Evolutionary conservation across 2,113 vertebrate genomes (phyloP).

Genomic region (Bos javanicus): DNA sequence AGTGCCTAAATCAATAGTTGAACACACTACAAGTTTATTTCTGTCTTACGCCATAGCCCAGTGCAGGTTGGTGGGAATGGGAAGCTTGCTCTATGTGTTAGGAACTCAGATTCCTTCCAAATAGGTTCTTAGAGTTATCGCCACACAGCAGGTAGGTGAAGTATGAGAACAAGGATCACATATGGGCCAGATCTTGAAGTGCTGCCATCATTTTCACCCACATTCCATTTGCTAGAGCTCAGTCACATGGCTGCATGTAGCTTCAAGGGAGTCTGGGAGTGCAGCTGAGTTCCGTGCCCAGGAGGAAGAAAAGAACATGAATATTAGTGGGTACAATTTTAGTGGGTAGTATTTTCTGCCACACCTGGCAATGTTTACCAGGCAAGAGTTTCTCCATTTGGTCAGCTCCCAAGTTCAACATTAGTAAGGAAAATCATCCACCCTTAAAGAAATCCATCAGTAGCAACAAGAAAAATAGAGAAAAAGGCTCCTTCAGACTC

Average conservation of each 20-base stretch:
- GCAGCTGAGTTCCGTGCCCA: not conserved
- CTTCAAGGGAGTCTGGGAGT: not conserved
- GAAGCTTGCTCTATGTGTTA: not conserved
- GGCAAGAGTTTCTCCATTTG: not conserved
- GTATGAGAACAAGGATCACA: not conserved
- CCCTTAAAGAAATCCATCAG: not conserved
- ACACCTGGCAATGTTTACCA: not conserved
- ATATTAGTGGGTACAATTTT: not conserved
- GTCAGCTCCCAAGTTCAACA: not conserved
- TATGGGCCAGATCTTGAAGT: not conserved
- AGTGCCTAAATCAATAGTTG: not conserved
- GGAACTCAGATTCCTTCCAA: not conserved
- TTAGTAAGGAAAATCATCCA: not conserved
- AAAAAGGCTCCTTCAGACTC: not conserved
- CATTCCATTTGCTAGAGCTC: not conserved
- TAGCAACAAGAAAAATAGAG: not conserved
- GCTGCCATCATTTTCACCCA: not conserved
- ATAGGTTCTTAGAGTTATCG: not conserved
- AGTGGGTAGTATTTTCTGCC: not conserved
- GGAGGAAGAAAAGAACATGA: not conserved
- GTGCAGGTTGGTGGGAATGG: not conserved
- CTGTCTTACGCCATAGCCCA: not conserved
- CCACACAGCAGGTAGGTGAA: not conserved
- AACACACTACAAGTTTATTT: not conserved
- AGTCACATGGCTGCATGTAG: not conserved